These are phyloP conservation scores for Umimayanthus kanabou DNA, from an alignment of 92 coral and sea anemone species.

Conservation along the genomic window DNA sequence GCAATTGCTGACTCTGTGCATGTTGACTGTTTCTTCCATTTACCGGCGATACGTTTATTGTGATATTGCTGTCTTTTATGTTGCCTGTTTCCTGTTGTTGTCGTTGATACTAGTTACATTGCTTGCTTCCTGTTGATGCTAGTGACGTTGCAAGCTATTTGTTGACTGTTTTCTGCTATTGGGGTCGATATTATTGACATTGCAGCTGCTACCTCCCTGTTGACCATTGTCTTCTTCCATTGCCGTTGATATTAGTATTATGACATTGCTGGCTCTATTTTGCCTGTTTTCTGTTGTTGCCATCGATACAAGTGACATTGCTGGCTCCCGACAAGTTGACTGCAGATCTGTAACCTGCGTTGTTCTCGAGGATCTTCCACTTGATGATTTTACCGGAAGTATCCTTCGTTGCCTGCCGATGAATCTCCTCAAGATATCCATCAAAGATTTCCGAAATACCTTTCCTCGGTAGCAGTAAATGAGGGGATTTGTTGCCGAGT, in stretches of 20 bases:
- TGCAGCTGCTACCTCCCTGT: too few relatives aligned
- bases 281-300: not conserved
- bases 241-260: too few relatives aligned
- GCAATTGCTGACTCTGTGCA: too few relatives aligned
- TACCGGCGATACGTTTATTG: too few relatives aligned
- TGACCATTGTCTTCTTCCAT: too few relatives aligned
- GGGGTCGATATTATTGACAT: not conserved
- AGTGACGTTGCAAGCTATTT: too few relatives aligned
- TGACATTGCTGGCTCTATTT: not conserved
- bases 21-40: too few relatives aligned
- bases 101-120: too few relatives aligned
- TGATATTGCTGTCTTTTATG: too few relatives aligned
- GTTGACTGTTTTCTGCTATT: too few relatives aligned
- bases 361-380: not conserved
- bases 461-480: constrained; percentile 14
- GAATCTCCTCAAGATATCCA: not conserved
- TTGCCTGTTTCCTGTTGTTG: too few relatives aligned
- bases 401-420: not conserved
- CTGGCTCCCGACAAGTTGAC: not conserved
- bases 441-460: constrained; percentile 11
- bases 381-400: not conserved
- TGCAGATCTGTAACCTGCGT: not conserved
- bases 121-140: too few relatives aligned
- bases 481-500: constrained; percentile 10
- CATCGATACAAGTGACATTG: not conserved